These are phyloP conservation scores for Channa maculata DNA, from an alignment of 2,113 vertebrate species.

Conservation along the genomic window DNA sequence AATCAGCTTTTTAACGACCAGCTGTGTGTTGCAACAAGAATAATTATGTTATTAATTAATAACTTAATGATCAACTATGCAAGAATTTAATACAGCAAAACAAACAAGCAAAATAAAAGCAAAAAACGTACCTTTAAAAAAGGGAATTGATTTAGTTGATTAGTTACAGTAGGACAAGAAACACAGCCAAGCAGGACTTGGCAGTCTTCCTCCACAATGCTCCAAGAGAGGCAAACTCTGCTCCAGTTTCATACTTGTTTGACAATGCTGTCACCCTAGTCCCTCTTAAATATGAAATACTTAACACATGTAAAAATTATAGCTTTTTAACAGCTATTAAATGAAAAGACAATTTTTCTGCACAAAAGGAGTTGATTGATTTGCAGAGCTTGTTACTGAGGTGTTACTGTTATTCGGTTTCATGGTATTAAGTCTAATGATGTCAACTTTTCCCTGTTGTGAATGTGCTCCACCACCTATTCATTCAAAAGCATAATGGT, in stretches of 20 bases:
- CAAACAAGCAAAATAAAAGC: no score
- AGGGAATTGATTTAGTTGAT: conserved; percentile 52
- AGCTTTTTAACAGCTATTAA: conserved; percentile 72
- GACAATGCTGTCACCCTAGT: conserved; percentile 82
- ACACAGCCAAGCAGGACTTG: conserved; percentile 54
- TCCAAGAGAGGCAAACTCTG: conserved; percentile 65
- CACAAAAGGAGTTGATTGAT: conserved; percentile 78
- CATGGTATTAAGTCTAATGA: conserved; percentile 75
- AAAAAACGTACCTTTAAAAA: background rate
- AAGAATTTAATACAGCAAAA: no score
- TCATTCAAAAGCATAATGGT: conserved; percentile 71
- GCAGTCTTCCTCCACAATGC: conserved; percentile 48
- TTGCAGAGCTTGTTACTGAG: conserved; percentile 72
- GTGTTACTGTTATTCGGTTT: conserved; percentile 76
- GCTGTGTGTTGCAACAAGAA: no score
- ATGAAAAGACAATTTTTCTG: conserved; percentile 75
- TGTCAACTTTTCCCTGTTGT: conserved; percentile 78
- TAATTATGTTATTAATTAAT: no score
- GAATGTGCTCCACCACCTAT: conserved; percentile 55
- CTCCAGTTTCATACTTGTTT: conserved; percentile 76
- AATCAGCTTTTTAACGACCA: background rate
- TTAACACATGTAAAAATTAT: conserved; percentile 76
- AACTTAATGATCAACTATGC: no score
- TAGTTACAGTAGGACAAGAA: conserved; percentile 64
- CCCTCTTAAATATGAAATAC: conserved; percentile 80